Percentiles rank a stretch among this genome's conserved stretches.
Evolutionary conservation across 30 jellyfish, hydroid and myxozoan species (phyloP).

Genomic region (Hydractinia symbiolongicarpus): DNA sequence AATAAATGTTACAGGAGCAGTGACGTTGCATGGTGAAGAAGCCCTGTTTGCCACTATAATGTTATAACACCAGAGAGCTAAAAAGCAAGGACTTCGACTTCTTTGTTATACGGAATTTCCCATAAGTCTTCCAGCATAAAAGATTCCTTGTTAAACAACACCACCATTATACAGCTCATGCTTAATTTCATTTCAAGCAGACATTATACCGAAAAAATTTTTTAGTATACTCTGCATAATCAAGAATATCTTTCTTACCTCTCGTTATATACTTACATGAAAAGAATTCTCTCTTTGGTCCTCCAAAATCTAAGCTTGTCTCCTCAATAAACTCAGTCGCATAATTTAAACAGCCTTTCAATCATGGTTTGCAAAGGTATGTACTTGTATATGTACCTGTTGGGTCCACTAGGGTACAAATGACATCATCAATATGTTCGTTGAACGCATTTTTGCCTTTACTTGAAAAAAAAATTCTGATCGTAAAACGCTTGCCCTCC

Average conservation of each 20-base stretch:
- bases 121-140: neutral
- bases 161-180: neutral
- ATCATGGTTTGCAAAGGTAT: neutral
- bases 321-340: neutral
- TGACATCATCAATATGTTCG: no score
- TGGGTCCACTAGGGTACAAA: no score
- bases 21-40: neutral
- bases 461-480: neutral
- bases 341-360: neutral
- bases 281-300: conserved; percentile 4
- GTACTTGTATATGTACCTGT: no score
- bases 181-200: neutral
- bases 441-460: neutral
- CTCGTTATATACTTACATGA: neutral
- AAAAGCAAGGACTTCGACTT: neutral
- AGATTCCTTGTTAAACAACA: neutral
- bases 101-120: neutral
- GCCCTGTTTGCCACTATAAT: neutral
- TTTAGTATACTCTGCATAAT: neutral
- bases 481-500: neutral
- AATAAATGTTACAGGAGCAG: neutral
- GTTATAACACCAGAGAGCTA: neutral
- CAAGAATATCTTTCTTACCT: neutral
- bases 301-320: neutral
- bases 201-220: neutral